Base-by-base conservation (phyloP, 2,888 invertebrate genomes). In the Drosophila nr. fundita region DNA sequence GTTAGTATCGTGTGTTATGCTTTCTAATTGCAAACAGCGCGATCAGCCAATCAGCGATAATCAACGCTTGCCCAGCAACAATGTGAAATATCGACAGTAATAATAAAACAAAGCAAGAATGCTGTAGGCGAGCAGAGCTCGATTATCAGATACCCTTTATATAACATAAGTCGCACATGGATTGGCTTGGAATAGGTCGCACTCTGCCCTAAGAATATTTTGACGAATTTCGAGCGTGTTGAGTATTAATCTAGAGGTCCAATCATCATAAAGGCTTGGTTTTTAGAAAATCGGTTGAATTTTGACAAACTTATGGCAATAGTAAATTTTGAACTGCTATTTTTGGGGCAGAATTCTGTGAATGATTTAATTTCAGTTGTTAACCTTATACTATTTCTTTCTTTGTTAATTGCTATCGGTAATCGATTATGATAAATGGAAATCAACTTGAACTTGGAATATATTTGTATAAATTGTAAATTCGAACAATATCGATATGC, bases 21-120 rank as follows among this genome's bases (percentile, higher is more conserved):
- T 84, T 84, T 84, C 87, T 85, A 84, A 84, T 80, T 74, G 83
- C 73, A 45, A 82, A 59, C 72, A 83, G 64, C 82, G 84, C 67
- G 64, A 58, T 71, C 58, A 62, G 42, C 72, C 72, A 49, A 68
- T 66, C 70, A 62, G 49, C 58, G 52, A 77, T 64, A 61, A 68
- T 54, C 66, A 67, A 62, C 64, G 54, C 67, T 53, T 55, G 59
- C 15, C n/a, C 55, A 59, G 50, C 40, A 71, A 76, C 67, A 71
- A 71, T 63, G 50, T 59, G 59, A 64, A 52, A 29, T 30, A 55
- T 24, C n/a, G 59, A 48, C 50, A 55, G 69, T 67, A 60, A 62
- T 59, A 61, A 61, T 30, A 60, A 66, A 36, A 65, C 50, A 42
- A 34, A 21, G 40, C 21, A 2, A 32, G 27, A 52, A 15, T 32